Conservation (phyloP, 2,888 invertebrate species). For the Caenorhabditis japonica region DNA sequence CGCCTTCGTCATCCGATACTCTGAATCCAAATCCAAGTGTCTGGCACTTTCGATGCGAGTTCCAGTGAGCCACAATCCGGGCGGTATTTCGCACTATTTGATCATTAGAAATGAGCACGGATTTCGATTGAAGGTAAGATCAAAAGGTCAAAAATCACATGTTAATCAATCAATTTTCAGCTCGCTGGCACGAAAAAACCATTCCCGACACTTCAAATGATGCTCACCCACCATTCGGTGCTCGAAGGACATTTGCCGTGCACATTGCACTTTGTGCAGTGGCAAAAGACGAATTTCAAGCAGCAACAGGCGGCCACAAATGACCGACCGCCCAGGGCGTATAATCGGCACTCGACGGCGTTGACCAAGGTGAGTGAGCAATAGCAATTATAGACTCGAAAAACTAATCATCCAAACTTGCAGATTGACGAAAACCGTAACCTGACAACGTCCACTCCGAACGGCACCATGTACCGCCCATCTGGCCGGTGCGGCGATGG, state of each 20-base stretch:
- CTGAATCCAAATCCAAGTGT: slow-evolving; percentile 56
- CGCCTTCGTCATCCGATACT: slow-evolving; percentile 62
- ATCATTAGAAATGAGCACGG: slow-evolving; percentile 61
- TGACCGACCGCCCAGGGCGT: slow-evolving; percentile 18
- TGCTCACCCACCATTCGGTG: slow-evolving; percentile 63
- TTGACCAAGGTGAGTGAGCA: slow-evolving; percentile 29
- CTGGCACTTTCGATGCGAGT: slow-evolving; percentile 60
- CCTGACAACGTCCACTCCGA: slow-evolving; percentile 18
- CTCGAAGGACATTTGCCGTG: slow-evolving; percentile 58
- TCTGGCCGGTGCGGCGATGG: slow-evolving; percentile 23
- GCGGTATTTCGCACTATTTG: slow-evolving; percentile 60
- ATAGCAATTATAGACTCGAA: not conserved
- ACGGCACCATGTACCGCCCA: slow-evolving; percentile 7
- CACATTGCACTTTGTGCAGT: slow-evolving; percentile 57
- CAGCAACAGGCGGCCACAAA: slow-evolving; percentile 15
- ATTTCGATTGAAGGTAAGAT: slow-evolving; percentile 54
- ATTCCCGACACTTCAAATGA: slow-evolving; percentile 61
- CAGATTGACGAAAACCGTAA: slow-evolving; percentile 55
- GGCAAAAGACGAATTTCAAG: slow-evolving; percentile 58
- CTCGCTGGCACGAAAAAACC: slow-evolving; percentile 42
- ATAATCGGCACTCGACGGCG: slow-evolving; percentile 39
- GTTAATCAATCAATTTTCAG: slow-evolving; percentile 13
- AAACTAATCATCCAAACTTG: slow-evolving; percentile 1
- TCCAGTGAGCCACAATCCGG: slow-evolving; percentile 54
- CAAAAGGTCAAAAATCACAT: too few relatives aligned